Percentiles rank a stretch among this genome's conserved stretches.
Conservation (phyloP, 2,113 vertebrate species). For the Corythornis vintsioides region DNA sequence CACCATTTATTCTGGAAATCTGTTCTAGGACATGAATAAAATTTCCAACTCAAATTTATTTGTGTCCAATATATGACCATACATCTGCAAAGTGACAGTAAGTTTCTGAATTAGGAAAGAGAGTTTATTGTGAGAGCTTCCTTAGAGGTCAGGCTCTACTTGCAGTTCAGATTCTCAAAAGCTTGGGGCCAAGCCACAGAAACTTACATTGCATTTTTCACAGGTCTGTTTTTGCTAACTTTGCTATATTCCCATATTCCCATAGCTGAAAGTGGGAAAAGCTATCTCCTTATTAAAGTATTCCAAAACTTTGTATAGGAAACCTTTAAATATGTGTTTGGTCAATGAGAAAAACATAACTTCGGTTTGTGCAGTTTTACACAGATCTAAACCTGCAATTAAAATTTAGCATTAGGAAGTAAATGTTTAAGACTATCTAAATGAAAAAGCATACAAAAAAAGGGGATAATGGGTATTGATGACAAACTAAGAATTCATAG, state of each 20-base stretch:
- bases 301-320: conserved; percentile 4
- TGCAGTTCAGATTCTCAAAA: neutral
- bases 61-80: neutral
- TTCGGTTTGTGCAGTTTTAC: neutral
- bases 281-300: neutral
- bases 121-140: neutral
- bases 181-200: conserved; percentile 52
- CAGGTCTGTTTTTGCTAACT: conserved; percentile 43
- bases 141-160: neutral
- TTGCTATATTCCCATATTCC: conserved; percentile 10
- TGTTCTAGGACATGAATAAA: neutral
- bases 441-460: neutral
- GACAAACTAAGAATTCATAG: neutral
- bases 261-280: conserved; percentile 23
- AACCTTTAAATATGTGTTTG: conserved; percentile 32
- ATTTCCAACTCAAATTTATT: neutral
- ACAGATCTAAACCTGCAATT: neutral
- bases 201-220: conserved; percentile 45
- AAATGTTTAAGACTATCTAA: neutral
- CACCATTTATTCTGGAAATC: neutral
- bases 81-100: neutral
- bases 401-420: neutral
- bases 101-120: neutral
- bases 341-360: neutral
- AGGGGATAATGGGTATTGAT: neutral